A percentile compares a stretch with the other conserved stretches of the same genome.
These are phyloP conservation scores for Cataglyphis rosenhaueri DNA, from an alignment of 2,888 invertebrate species.

Conservation along the genomic window DNA sequence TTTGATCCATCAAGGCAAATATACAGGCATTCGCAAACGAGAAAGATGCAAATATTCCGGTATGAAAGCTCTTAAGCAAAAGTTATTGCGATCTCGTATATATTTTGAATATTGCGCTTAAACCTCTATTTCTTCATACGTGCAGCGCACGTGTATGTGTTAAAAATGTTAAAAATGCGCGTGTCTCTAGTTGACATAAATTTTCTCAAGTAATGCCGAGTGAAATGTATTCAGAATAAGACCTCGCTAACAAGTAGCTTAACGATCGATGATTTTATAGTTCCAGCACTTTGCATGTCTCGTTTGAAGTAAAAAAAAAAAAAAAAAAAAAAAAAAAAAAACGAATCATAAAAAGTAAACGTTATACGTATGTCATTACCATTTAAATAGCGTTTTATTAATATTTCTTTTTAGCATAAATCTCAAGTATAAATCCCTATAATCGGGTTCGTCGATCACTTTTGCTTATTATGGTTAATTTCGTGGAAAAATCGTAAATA, in stretches of 20 bases:
- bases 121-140: neutral
- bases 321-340: conserved; percentile 47
- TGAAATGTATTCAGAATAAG: neutral
- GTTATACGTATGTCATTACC: conserved; percentile 61
- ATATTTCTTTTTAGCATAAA: conserved; percentile 35
- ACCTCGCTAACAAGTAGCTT: neutral
- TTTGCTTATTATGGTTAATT: conserved; percentile 26
- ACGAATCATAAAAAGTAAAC: conserved; percentile 49
- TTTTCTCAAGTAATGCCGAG: neutral
- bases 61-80: conserved; percentile 14
- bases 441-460: conserved; percentile 31
- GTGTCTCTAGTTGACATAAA: neutral
- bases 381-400: conserved; percentile 59
- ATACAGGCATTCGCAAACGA: conserved; percentile 15
- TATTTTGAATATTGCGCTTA: conserved; percentile 5
- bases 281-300: conserved; percentile 14
- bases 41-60: conserved; percentile 31
- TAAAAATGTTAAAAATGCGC: neutral
- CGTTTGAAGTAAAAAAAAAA: conserved; percentile 45
- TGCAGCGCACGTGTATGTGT: neutral
- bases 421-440: conserved; percentile 43
- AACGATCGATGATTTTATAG: neutral
- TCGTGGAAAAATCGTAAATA: neutral
- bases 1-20: conserved; percentile 21
- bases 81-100: conserved; percentile 15